A percentile compares a stretch with the other conserved stretches of the same genome.
These are phyloP conservation scores for Stratiomys singularior DNA, from an alignment of 2,888 invertebrate genomes.

Conservation along the genomic window DNA sequence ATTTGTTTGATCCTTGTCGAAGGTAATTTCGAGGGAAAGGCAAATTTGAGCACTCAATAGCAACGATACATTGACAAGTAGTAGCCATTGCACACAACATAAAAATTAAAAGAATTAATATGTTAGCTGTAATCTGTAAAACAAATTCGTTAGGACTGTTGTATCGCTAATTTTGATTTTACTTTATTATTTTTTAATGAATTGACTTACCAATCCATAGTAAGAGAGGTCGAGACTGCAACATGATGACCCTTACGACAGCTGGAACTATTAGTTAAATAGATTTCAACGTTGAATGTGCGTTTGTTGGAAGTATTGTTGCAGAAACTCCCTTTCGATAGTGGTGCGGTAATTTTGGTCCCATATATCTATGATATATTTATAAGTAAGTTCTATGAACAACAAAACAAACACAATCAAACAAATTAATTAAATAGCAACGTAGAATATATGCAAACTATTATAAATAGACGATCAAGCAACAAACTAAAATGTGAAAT, in stretches of 20 bases:
- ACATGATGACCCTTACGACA: constrained; percentile 22
- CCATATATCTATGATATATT: constrained; percentile 99
- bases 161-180: constrained; percentile 59
- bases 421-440: not conserved
- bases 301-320: constrained; percentile 5
- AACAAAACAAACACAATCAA: constrained; percentile 54
- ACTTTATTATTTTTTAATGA: constrained; percentile 52
- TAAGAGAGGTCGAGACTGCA: constrained; percentile 48
- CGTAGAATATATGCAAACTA: not conserved
- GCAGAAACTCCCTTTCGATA: constrained; percentile 52
- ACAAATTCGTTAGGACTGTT: not conserved
- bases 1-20: constrained; percentile 30
- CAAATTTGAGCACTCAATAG: constrained; percentile 24
- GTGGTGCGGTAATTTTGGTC: constrained; percentile 82
- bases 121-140: not conserved
- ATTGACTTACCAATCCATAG: constrained; percentile 55
- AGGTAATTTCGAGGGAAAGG: constrained; percentile 49
- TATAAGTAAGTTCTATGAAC: constrained; percentile 97
- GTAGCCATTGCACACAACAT: constrained; percentile 28
- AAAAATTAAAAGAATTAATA: constrained; percentile 4
- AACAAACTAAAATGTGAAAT: not conserved
- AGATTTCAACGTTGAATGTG: not conserved
- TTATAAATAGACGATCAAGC: not conserved
- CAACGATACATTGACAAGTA: constrained; percentile 36
- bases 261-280: constrained; percentile 34